Evolutionary conservation across 2,888 invertebrate genomes (phyloP).

Genomic region (Cheilosia impressa): DNA sequence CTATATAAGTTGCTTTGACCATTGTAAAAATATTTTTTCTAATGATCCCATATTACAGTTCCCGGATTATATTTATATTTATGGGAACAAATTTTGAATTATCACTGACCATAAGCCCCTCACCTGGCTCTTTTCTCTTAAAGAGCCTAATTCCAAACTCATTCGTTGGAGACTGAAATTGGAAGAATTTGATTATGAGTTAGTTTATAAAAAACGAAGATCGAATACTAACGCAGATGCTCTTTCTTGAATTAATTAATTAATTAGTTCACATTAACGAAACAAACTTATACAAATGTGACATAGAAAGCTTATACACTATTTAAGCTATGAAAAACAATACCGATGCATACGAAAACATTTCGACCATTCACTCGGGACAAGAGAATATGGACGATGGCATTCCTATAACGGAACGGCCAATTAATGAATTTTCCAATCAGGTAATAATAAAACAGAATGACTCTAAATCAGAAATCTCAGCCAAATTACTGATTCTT

Average conservation of each 20-base stretch:
- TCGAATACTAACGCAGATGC: constrained; percentile 32
- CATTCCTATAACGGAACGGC: constrained; percentile 40
- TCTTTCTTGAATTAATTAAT: not conserved
- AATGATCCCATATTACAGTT: constrained; percentile 15
- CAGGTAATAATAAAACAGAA: constrained; percentile 33
- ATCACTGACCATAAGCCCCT: not conserved
- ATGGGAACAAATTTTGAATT: no score
- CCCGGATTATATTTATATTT: not conserved
- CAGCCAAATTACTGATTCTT: not conserved
- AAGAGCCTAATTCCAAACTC: constrained; percentile 53
- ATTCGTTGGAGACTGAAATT: constrained; percentile 50
- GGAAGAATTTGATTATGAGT: constrained; percentile 46
- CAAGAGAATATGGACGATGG: constrained; percentile 19
- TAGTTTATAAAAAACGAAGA: constrained; percentile 39
- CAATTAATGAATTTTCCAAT: constrained; percentile 53
- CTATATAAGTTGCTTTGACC: constrained; percentile 23
- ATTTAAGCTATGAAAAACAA: not conserved
- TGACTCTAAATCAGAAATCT: no score
- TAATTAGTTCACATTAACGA: not conserved
- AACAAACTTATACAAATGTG: no score
- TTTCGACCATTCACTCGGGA: constrained; percentile 10
- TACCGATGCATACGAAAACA: not conserved
- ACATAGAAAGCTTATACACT: not conserved
- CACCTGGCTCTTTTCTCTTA: constrained; percentile 56
- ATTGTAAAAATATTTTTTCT: not conserved